A percentile compares a stretch with the other conserved stretches of the same genome.
Evolutionary conservation across 2,888 invertebrate genomes (phyloP).

Genomic region (Meteorus cinctellus): DNA sequence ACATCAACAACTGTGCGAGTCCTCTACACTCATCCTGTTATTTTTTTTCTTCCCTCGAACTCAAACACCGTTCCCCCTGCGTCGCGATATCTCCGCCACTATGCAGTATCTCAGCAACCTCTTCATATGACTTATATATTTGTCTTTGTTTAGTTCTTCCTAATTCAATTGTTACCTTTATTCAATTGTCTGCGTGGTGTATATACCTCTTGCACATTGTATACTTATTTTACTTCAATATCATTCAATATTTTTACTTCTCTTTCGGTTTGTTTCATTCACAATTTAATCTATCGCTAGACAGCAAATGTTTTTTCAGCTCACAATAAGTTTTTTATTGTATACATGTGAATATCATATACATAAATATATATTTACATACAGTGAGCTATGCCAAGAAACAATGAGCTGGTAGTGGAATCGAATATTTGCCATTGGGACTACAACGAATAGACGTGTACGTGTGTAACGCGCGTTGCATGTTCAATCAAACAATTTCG

Average conservation of each 20-base stretch:
- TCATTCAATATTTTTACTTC: neutral
- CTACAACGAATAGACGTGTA: neutral
- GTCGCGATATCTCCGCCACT: neutral
- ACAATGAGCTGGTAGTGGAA: neutral
- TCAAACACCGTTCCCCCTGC: neutral
- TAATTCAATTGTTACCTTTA: conserved; percentile 4
- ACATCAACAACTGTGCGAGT: conserved; percentile 21
- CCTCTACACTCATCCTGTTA: conserved; percentile 21
- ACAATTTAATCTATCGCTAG: conserved; percentile 3
- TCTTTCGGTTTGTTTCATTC: neutral
- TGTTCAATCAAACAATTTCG: conserved; percentile 1
- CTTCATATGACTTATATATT: neutral
- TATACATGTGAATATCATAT: neutral
- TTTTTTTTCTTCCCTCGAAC: neutral
- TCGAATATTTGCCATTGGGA: neutral
- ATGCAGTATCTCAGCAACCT: neutral
- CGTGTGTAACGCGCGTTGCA: neutral
- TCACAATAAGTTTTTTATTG: neutral
- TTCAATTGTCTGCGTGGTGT: neutral
- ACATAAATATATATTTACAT: neutral
- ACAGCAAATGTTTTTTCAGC: neutral
- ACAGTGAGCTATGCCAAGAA: neutral
- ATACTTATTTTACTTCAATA: neutral
- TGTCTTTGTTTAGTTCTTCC: neutral
- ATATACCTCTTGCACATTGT: neutral